Evolutionary conservation across 2,113 vertebrate genomes (phyloP).

Genomic region (Hemibagrus wyckioides): DNA sequence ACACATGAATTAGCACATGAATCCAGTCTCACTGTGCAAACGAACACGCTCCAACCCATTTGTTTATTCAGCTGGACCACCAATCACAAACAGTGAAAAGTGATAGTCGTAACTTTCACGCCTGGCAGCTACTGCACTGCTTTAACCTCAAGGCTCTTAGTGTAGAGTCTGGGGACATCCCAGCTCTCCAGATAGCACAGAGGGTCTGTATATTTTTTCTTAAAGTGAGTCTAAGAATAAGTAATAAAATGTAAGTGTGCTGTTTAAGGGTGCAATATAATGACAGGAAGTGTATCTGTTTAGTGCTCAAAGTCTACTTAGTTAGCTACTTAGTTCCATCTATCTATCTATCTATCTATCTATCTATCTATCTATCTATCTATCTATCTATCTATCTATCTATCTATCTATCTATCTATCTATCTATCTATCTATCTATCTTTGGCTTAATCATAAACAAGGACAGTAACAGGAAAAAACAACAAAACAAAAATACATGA

Average conservation of each 20-base stretch:
- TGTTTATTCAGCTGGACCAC: conserved; percentile 20
- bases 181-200: no score
- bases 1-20: neutral
- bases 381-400: no score
- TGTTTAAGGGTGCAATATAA: neutral
- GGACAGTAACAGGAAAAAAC: no score
- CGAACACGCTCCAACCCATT: neutral
- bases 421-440: no score
- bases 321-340: no score
- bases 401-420: no score
- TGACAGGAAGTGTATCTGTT: neutral
- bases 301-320: no score
- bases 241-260: neutral
- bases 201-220: neutral
- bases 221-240: neutral
- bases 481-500: no score
- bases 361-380: no score
- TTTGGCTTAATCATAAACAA: no score
- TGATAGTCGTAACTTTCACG: neutral
- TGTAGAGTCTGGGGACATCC: neutral
- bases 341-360: no score
- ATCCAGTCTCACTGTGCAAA: neutral
- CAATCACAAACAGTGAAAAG: neutral
- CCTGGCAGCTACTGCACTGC: neutral
- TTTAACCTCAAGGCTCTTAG: neutral